Evolutionary conservation across 2,888 invertebrate genomes (phyloP), one percentile per base, ranked within the genome.

Genomic region (Serrognathus titanus): DNA sequence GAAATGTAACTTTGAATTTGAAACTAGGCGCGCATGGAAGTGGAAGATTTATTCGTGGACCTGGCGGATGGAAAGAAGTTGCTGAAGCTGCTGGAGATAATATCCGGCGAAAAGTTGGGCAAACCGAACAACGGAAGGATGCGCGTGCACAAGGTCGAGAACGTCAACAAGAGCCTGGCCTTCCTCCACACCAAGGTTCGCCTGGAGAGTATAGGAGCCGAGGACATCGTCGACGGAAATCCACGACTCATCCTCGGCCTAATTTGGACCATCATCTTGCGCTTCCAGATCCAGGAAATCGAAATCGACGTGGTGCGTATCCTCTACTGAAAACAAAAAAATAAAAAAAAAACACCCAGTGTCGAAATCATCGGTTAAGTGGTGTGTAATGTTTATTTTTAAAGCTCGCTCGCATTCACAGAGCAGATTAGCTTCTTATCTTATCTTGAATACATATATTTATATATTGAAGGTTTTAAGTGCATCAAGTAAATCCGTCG

Each of bases 261-360:
- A 51, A 97, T 99, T 67, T 99, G 98, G 98, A 99, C 98, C 59
- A 99, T 99, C 73, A 99, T 99, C 80, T 84, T 99, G 65, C 84
- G 98, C 60, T 99, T 99, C 84, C 97, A 98, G 84, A 99, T 99
- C 70, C 97, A 97, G 79, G 96, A 96, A 82, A 97, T 97, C 70
- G 96, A 95, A 81, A 96, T 97, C 69, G 95, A 96, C 78, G 94
- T 95, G 76, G 93, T 93, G 74, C 84, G 88, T 83, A 50, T 7
- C 13, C 13, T 40, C 12, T 40, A 1, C 40, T 2, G 7, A 12
- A 13, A 6, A 11, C 1, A 40, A 40, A 40, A 6, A 40, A 39
- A 39, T 3, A 11, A 11, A 1, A 40, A 40, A 40, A 6, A 40
- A 39, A 39, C n/a, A 11, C n/a, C n/a, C 39, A 39, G 16, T 16